Evolutionary conservation across 2,888 invertebrate species (phyloP), one percentile per base, ranked within the genome.

Genomic region (Unio pictorum): DNA sequence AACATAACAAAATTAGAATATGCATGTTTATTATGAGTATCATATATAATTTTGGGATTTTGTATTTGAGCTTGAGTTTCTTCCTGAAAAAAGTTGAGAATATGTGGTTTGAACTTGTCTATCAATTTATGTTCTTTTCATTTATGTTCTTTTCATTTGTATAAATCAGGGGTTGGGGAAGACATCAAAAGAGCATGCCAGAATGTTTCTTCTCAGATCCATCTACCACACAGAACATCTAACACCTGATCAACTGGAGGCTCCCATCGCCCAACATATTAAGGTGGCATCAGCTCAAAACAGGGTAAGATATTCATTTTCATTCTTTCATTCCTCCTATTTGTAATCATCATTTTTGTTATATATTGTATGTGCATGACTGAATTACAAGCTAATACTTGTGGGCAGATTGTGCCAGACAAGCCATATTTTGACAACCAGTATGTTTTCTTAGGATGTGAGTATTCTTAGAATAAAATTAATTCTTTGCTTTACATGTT

Each of bases 221-320:
- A 84, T 87, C 45, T 86, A 87, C 67, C 64, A 76, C 61, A 79
- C 75, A 0, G 85, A 87, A 61, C 60, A 61, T 23, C 64, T 85
- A 30, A 71, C 80, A 2, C 72, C 72, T 0, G 73, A 75, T 5
- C 72, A 76, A 15, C 67, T 45, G 55, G 59, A 69, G 17, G 68
- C 65, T 11, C 66, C 80, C 4, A 62, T 85, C 30, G 74, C 74
- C 8, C 64, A 79, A 23, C 86, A 86, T 65, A 82, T 86, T 45
- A 56, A 64, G 18, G 71, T 67, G 28, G 86, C 85, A 4, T 79
- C 83, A 26, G 62, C 75, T 2, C 76, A 75, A 72, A 71, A 78
- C 23, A 81, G 78, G 81, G 86, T 85, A 75, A 61, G 70, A 58
- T 55, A 15, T 18, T 34, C 34, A 34, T 34, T 34, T 45, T 45